Base-by-base conservation (phyloP, 2,888 invertebrate species). In the Phaonia tiefii region DNA sequence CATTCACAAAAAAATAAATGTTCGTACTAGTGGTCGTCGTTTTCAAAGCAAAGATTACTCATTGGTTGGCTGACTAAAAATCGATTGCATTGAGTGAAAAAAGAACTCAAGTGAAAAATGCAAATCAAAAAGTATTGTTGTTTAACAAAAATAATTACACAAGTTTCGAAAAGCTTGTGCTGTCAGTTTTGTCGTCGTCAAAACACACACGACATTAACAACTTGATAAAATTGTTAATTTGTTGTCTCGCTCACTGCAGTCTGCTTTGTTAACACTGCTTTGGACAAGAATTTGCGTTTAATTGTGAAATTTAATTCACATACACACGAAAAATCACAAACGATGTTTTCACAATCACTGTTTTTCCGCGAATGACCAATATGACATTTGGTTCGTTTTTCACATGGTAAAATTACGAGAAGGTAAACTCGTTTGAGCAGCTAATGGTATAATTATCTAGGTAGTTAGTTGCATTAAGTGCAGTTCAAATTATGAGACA, bases 271-370 rank as follows among this genome's bases (percentile, higher is more conserved):
- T 5, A 60, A 60, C 60, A 70, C 31, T 31, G 31, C 31, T 31
- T 31, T 31, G 8, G 15, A 56, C 80, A 31, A 31, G 42, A 63
- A 69, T 71, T 79, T 79, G 70, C 72, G 46, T 56, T 56, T 31
- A 74, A 26, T 79, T 77, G 79, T 77, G 83, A 84, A 83, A 83
- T 82, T 60, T 65, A 76, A 58, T 80, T 69, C 75, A 72, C 73
- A 78, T 60, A 73, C 37, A 71, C 71, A 74, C 76, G 73, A 58
- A 67, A 73, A 67, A 60, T 42, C 31, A 67, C 31, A 66, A 42
- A 74, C 71, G 70, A 75, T 75, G 80, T 80, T 73, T 75, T 56
- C 80, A 71, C 73, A 82, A 73, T 37, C 69, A 80, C 65, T 70
- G 46, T 72, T 75, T 80, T 80, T 79, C 60, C 73, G 75, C 77